Evolutionary conservation across 2,797 vertebrate species (phyloP).

Genomic region (Apogon hyalosoma): DNA sequence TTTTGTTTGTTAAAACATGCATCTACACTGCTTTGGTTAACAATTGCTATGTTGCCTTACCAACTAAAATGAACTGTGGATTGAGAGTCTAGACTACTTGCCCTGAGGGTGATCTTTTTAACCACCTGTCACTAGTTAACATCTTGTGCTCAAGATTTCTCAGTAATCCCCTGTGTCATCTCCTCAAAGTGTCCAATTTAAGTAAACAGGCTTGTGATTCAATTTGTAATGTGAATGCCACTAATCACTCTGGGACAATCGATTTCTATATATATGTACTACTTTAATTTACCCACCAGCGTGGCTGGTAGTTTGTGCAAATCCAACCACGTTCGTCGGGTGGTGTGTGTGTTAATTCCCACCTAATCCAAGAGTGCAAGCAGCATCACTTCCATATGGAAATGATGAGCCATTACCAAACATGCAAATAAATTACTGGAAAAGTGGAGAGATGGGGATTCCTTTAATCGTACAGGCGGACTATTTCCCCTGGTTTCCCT

Average conservation of each 20-base stretch:
- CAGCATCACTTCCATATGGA: conserved; percentile 44
- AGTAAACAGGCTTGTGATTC: too few species aligned
- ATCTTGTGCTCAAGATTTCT: too few species aligned
- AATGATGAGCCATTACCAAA: conserved; percentile 54
- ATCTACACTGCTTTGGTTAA: too few species aligned
- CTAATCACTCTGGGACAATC: neutral
- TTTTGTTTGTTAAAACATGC: too few species aligned
- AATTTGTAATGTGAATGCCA: too few species aligned
- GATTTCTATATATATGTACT: neutral
- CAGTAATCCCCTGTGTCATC: too few species aligned
- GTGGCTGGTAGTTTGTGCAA: neutral
- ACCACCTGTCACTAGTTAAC: too few species aligned
- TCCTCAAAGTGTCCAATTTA: too few species aligned
- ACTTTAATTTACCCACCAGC: conserved; percentile 2
- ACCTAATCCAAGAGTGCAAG: conserved; percentile 17
- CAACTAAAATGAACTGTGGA: too few species aligned
- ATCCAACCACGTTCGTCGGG: neutral
- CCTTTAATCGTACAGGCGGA: conserved; percentile 42
- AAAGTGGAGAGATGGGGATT: conserved; percentile 60
- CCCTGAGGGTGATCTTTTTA: too few species aligned
- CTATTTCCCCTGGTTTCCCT: conserved; percentile 34
- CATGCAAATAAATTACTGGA: conserved; percentile 54
- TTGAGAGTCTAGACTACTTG: too few species aligned
- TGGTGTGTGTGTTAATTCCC: neutral
- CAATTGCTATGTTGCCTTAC: too few species aligned